Base-by-base conservation (phyloP, 2,888 invertebrate genomes). In the Eupeodes latifasciatus region DNA sequence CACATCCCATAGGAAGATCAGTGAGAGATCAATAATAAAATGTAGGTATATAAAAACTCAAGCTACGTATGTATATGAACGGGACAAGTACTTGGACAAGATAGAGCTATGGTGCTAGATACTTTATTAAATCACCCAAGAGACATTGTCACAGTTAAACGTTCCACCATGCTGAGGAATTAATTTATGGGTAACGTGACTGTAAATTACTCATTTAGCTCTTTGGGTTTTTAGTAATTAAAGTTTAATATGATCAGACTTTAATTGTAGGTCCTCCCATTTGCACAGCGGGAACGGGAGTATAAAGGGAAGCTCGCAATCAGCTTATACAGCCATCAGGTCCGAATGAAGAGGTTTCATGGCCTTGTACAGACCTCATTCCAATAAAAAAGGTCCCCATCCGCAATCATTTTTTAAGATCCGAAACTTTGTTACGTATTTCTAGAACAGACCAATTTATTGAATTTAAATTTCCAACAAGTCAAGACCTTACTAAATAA, bases 201-300 rank as follows among this genome's bases (percentile, higher is more conserved):
- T 85, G 85, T 69, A 85, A 88, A 85, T 88, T 88, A 88, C 88
- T 88, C 88, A 88, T 85, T 88, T 81, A 78, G 64, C 75, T 85
- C 85, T 75, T 66, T 19, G 51, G 78, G 81, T 81, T 85, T 77
- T 85, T 77, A 81, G 88, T 81, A 85, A 88, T 88, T 88, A 85
- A 88, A 85, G 66, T 85, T 85, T 81, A 85, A 85, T 88, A 85
- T 71, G 85, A 81, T 88, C 88, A 64, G 88, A 75, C 75, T 81
- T 81, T 85, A 88, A 88, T 88, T 85, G 77, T 78, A 87, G 77
- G 76, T 84, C 66, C 80, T 61, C 82, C 82, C 72, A 66, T 85
- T 53, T 16, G 78, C 72, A 62, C 75, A 80, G 80, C 77, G 16
- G 66, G 59, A 71, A 66, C 76, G 40, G 5, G 40, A 40, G 1